Conservation (phyloP, 1,140 invertebrate genomes). For the Adelges cooleyi region DNA sequence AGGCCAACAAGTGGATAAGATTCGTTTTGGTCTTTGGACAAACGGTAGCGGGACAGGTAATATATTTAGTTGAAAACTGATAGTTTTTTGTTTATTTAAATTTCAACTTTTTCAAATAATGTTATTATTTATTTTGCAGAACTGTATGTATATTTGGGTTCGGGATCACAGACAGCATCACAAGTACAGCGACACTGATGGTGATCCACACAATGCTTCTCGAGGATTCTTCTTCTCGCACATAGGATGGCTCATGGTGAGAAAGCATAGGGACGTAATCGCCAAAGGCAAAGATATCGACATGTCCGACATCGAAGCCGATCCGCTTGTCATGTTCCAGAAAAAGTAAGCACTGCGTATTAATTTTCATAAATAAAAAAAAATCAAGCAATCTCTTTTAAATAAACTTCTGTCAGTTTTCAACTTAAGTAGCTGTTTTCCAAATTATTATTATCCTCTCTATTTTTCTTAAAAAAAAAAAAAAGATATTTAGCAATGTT, state of each 20-base stretch:
- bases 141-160: conserved; percentile 40
- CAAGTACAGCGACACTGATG: conserved; percentile 53
- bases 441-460: no score
- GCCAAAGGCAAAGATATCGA: conserved; percentile 56
- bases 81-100: not conserved
- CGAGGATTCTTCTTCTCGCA: conserved; percentile 58
- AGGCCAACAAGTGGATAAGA: conserved; percentile 40
- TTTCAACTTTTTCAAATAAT: not conserved
- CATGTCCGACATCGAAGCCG: conserved; percentile 54
- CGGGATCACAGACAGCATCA: conserved; percentile 55
- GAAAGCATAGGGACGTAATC: conserved; percentile 52
- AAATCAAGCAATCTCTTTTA: no score
- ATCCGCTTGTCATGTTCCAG: conserved; percentile 63
- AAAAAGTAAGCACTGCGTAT: conserved; percentile 49
- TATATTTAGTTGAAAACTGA: not conserved
- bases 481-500: no score
- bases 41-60: conserved; percentile 46
- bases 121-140: conserved; percentile 31
- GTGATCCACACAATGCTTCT: conserved; percentile 52
- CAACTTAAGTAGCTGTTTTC: no score
- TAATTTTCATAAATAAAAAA: no score
- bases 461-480: no score
- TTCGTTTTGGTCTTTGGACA: conserved; percentile 40
- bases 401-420: no score
- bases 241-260: conserved; percentile 52